A percentile compares a stretch with the other conserved stretches of the same genome.
phyloP scores from a whole-genome alignment of 2,888 invertebrate species.

The Caenorhabditis doughertyi region DNA sequence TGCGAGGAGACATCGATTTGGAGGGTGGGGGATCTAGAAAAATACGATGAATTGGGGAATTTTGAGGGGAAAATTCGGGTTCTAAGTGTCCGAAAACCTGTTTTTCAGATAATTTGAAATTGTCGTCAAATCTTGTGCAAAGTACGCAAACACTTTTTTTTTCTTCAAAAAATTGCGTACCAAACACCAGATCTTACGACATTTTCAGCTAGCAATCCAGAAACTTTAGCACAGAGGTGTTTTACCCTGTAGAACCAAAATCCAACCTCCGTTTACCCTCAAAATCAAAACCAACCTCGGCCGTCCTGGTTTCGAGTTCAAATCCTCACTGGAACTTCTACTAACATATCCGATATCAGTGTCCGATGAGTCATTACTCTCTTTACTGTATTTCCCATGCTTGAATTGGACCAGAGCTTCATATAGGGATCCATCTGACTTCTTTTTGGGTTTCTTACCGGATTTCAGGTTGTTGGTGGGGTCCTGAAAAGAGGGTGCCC shows the following conservation, averaged over 20 bases:
- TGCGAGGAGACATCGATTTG: constrained; percentile 31
- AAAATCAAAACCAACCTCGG: constrained; percentile 24
- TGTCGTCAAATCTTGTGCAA: neutral
- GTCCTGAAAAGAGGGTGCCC: constrained; percentile 27
- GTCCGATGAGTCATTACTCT: constrained; percentile 64
- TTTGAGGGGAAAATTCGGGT: neutral
- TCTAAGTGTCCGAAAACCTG: too few relatives aligned
- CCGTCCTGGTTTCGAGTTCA: constrained; percentile 61
- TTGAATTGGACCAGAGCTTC: constrained; percentile 65
- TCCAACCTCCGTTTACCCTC: too few relatives aligned
- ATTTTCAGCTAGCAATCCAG: too few relatives aligned
- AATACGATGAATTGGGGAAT: too few relatives aligned
- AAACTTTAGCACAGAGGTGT: too few relatives aligned
- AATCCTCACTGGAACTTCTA: constrained; percentile 72
- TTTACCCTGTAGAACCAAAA: too few relatives aligned
- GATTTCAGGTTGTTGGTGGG: neutral
- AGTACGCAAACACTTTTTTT: too few relatives aligned
- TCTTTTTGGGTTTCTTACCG: constrained; percentile 32
- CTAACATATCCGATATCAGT: constrained; percentile 74
- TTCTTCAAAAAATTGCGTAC: too few relatives aligned
- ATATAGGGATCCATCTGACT: constrained; percentile 55
- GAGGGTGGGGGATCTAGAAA: constrained; percentile 40
- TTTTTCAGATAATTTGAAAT: too few relatives aligned
- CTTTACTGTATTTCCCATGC: constrained; percentile 64
- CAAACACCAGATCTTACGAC: too few relatives aligned